These are phyloP conservation scores for Brachionus asplanchnoidis DNA, from an alignment of 1,140 invertebrate species.

Conservation along the genomic window DNA sequence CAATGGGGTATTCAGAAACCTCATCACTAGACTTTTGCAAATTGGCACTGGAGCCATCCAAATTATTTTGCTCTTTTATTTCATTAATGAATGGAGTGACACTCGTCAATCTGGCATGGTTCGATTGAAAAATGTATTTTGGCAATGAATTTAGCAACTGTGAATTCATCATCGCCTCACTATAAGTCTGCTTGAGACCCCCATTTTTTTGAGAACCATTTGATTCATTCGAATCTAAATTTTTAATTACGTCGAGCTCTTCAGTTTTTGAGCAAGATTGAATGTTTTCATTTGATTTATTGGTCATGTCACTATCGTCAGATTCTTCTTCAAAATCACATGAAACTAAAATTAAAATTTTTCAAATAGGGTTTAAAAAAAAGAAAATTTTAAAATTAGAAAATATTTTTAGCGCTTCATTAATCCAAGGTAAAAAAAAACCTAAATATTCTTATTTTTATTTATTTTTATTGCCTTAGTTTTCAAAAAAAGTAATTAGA, in stretches of 20 bases:
- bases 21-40: constrained; percentile 89
- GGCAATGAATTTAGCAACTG: neutral
- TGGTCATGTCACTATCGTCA: neutral
- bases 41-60: constrained; percentile 51
- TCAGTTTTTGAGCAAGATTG: neutral
- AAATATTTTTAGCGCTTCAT: neutral
- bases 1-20: constrained; percentile 91
- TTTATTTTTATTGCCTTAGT: neutral
- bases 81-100: constrained; percentile 9
- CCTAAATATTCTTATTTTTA: neutral
- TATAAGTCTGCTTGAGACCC: constrained; percentile 18
- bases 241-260: neutral
- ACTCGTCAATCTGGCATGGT: constrained; percentile 14
- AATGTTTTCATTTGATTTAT: neutral
- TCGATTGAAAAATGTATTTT: constrained; percentile 38
- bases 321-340: constrained; percentile 34
- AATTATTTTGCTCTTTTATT: constrained; percentile 39
- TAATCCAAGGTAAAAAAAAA: neutral
- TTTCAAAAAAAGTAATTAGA: neutral
- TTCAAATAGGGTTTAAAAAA: no score
- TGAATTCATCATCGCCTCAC: constrained; percentile 40
- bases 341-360: neutral
- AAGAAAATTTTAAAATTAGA: neutral
- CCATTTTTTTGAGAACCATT: neutral
- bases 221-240: neutral